Evolutionary conservation across 2,888 invertebrate species (phyloP).

Genomic region (Synergus gifuensis): DNA sequence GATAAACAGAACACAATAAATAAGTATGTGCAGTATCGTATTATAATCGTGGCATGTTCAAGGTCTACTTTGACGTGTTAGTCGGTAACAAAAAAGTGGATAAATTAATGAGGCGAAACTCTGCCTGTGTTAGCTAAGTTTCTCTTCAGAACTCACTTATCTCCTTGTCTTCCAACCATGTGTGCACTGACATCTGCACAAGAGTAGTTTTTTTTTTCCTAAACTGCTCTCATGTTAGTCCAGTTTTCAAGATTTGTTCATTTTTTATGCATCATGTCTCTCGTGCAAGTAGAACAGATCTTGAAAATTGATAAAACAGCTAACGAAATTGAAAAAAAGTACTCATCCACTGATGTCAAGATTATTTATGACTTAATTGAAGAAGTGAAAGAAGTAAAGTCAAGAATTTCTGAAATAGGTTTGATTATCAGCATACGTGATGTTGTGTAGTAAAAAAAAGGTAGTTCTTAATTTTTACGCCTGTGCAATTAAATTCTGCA

Average conservation of each 20-base stretch:
- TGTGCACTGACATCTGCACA: neutral
- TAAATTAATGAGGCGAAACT: conserved; percentile 33
- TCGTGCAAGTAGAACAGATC: neutral
- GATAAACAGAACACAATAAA: conserved; percentile 25
- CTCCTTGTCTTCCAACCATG: conserved; percentile 8
- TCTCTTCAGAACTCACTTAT: conserved; percentile 10
- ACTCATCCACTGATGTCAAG: neutral
- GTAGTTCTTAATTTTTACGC: too few species aligned
- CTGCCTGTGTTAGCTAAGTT: conserved; percentile 2
- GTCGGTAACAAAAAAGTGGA: conserved; percentile 37
- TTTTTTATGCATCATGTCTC: neutral
- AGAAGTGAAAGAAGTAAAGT: too few species aligned
- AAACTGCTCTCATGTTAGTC: neutral
- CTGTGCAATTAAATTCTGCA: too few species aligned
- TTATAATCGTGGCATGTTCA: conserved; percentile 38
- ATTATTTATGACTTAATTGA: too few species aligned
- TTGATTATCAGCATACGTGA: too few species aligned
- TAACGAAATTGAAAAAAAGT: neutral
- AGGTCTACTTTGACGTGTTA: conserved; percentile 39
- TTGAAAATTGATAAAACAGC: neutral
- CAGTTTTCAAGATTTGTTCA: neutral
- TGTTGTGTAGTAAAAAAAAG: too few species aligned
- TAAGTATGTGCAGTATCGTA: conserved; percentile 30
- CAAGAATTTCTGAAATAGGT: too few species aligned
- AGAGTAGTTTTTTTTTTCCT: conserved; percentile 2